Evolutionary conservation across 2,113 vertebrate genomes (phyloP).

Genomic region (Sprattus sprattus): DNA sequence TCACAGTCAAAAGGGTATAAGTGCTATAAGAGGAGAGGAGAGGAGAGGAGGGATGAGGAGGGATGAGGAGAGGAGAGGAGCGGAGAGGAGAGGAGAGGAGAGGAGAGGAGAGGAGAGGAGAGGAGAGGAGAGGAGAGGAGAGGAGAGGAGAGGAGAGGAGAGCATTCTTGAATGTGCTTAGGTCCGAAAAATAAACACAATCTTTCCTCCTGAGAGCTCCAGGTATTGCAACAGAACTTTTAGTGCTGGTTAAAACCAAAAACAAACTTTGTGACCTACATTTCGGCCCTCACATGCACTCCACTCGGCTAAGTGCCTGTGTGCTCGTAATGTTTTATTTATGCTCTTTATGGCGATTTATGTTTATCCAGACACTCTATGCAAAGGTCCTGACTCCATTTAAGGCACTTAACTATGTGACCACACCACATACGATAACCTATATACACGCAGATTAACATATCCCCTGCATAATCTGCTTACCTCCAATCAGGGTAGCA

Average conservation of each 20-base stretch:
- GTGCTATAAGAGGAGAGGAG: too few relatives aligned
- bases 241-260: not conserved
- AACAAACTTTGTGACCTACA: not conserved
- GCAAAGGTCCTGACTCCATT: not conserved
- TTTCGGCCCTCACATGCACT: not conserved
- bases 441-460: not conserved
- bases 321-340: not conserved
- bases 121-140: too few relatives aligned
- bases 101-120: too few relatives aligned
- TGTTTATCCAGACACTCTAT: not conserved
- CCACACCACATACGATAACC: constrained; percentile 6
- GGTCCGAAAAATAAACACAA: not conserved
- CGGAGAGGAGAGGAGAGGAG: too few relatives aligned
- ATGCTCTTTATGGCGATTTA: not conserved
- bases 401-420: not conserved
- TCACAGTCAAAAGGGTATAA: not conserved
- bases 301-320: not conserved
- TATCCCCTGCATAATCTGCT: not conserved
- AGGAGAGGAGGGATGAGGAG: too few relatives aligned
- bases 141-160: too few relatives aligned
- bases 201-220: not conserved
- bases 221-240: not conserved
- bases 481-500: not conserved
- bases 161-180: not conserved
- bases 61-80: too few relatives aligned